These are phyloP conservation scores for Leptestheria dahalacensis DNA, from an alignment of 1,140 invertebrate genomes.

Conservation along the genomic window DNA sequence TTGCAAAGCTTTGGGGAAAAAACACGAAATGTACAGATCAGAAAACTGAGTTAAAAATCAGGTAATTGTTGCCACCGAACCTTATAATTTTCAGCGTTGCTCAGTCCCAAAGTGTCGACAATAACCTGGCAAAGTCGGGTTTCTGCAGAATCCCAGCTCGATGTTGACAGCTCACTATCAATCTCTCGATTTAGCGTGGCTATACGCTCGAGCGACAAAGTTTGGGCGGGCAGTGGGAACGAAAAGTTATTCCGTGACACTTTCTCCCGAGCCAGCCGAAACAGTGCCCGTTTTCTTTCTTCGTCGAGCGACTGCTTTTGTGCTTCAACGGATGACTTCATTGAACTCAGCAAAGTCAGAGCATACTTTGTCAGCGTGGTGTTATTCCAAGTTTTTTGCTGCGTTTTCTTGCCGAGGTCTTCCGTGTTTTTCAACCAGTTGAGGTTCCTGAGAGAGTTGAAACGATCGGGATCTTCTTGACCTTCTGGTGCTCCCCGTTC, in stretches of 20 bases:
- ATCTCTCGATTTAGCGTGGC: not conserved
- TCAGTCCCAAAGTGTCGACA: not conserved
- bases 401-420: not conserved
- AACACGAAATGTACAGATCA: too few relatives aligned
- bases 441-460: not conserved
- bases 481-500: slow-evolving; percentile 36
- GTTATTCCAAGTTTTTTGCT: not conserved
- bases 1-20: not conserved
- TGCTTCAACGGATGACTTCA: not conserved
- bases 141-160: not conserved
- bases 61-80: too few relatives aligned
- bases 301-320: not conserved
- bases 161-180: not conserved
- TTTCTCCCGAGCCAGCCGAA: not conserved
- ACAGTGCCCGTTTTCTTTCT: not conserved
- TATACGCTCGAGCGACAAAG: not conserved
- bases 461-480: slow-evolving; percentile 32
- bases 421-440: not conserved
- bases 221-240: not conserved
- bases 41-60: too few relatives aligned
- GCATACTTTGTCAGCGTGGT: not conserved
- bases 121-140: not conserved
- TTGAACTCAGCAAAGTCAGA: not conserved
- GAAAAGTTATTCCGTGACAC: not conserved
- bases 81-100: not conserved